Evolutionary conservation across 2,888 invertebrate genomes (phyloP).

Genomic region (Heliconius cydno): DNA sequence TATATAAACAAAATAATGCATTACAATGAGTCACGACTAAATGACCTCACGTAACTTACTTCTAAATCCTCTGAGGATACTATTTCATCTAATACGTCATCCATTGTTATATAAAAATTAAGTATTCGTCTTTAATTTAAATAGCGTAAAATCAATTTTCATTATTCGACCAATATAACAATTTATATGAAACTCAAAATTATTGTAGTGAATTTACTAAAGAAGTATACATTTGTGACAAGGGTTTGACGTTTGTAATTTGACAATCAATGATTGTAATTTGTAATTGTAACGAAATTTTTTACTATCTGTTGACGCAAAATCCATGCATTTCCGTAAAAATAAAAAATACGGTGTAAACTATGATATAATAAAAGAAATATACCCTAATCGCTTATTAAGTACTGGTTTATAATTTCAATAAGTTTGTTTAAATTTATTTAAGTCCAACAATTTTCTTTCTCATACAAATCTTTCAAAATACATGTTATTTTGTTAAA

Average conservation of each 20-base stretch:
- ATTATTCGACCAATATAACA: conserved; percentile 49
- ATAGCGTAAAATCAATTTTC: conserved; percentile 39
- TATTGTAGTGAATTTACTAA: conserved; percentile 10
- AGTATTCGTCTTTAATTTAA: conserved; percentile 37
- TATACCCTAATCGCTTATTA: too few relatives aligned
- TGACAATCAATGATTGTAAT: not conserved
- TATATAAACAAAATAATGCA: conserved; percentile 53
- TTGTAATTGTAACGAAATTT: not conserved
- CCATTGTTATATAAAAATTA: conserved; percentile 80
- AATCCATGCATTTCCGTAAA: not conserved
- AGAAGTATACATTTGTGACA: not conserved
- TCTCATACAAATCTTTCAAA: too few relatives aligned
- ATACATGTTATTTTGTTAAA: too few relatives aligned
- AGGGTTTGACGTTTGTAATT: not conserved
- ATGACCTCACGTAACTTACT: conserved; percentile 76
- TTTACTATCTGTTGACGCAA: not conserved
- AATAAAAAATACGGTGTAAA: too few relatives aligned
- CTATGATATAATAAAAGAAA: too few relatives aligned
- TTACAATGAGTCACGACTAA: conserved; percentile 53
- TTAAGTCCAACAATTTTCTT: too few relatives aligned
- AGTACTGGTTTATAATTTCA: too few relatives aligned
- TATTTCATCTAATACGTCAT: conserved; percentile 91
- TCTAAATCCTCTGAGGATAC: conserved; percentile 92
- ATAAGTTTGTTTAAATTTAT: too few relatives aligned
- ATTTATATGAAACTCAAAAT: conserved; percentile 8